Base-by-base conservation (phyloP, 2,113 vertebrate species). In the Nibea albiflora region DNA sequence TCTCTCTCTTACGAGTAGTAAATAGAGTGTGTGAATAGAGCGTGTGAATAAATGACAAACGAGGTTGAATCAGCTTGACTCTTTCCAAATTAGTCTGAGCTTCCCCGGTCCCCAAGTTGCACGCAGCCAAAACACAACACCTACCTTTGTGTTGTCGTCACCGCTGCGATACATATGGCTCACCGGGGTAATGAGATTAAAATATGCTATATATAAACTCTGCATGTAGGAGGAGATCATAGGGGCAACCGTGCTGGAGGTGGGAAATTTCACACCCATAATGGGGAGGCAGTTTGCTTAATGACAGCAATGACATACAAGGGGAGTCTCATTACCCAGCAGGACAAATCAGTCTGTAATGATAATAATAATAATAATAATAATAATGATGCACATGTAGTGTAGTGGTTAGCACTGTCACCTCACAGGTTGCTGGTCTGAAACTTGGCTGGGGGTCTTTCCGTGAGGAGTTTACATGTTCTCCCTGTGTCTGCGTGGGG, bases 211-310 rank as follows among this genome's bases (percentile, higher is more conserved):
- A 76, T 64, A 73, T 80, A 75, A 68, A 75, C 72, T 62, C 8
- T 22, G 62, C 62, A 57, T 60, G 84, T 85, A 73, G 82, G 84
- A 81, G 77, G 79, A 64, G 63, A 79, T 80, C 73, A 73, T 62
- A 35, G 47, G 47, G 44, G 64, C 78, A 52, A 81, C 42, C 56
- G 68, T 64, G 64, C 44, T 82, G 78, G 58, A 75, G 76, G 78
- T 80, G 76, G 52, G 60, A 68, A 28, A 62, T 78, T 77, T 87
- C 54, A 84, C 71, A 87, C 58, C 50, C 17, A n/a, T 72, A 79
- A 80, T 58, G 22, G 46, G n/a, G 64, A 64, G 22, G 35, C 70
- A 57, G 76, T 69, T 67, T 72, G 56, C 28, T 46, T 47, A 61
- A 47, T 39, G 50, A 63, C 49, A 63, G 52, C 31, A 80, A 24